These are phyloP conservation scores for Leucoraja ocellata DNA, from an alignment of 2,797 vertebrate species.

Conservation along the genomic window DNA sequence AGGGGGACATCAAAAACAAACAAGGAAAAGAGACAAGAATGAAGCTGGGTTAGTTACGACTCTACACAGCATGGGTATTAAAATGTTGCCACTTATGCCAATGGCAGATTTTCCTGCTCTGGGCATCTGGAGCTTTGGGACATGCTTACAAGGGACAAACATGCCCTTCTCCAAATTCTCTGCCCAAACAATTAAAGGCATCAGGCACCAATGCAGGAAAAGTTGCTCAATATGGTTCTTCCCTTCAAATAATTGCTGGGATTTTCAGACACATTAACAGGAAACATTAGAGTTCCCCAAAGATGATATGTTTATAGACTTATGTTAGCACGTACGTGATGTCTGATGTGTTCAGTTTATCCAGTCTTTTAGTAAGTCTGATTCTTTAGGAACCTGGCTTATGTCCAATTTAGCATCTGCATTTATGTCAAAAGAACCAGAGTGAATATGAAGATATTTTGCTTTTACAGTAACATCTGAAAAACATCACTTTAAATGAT, in stretches of 20 bases:
- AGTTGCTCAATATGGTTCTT: neutral
- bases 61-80: neutral
- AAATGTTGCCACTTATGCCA: neutral
- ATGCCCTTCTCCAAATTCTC: neutral
- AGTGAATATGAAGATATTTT: neutral
- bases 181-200: neutral
- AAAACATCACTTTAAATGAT: neutral
- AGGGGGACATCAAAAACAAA: neutral
- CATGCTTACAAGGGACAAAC: neutral
- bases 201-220: neutral
- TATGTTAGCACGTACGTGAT: neutral
- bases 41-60: constrained; percentile 34
- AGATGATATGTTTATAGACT: neutral
- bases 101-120: constrained; percentile 4
- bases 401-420: neutral
- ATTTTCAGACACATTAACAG: neutral
- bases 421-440: neutral
- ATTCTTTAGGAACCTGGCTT: neutral
- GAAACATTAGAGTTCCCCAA: neutral
- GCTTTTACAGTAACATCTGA: neutral
- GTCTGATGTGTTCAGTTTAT: neutral
- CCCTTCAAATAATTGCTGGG: neutral
- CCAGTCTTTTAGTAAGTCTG: constrained; percentile 32
- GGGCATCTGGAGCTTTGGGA: neutral
- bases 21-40: neutral